Conservation (phyloP, 2,888 invertebrate genomes). For the Gastrophysa polygoni region DNA sequence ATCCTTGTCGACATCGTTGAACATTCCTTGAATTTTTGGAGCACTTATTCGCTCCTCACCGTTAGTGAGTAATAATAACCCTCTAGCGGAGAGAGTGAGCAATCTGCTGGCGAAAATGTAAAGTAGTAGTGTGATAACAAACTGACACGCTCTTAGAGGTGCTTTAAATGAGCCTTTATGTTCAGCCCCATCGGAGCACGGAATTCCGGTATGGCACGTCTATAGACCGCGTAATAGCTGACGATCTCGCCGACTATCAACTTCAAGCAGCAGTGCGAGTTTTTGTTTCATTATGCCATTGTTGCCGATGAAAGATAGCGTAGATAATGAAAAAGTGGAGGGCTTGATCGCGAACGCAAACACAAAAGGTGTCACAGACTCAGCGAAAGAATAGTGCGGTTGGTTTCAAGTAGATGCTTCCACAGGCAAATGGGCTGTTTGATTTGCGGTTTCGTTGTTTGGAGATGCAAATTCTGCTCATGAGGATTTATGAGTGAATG, state of each 20-base stretch:
- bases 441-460: background rate
- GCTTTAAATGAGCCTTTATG: constrained; percentile 1
- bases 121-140: background rate
- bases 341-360: background rate
- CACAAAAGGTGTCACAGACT: background rate
- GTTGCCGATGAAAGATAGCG: background rate
- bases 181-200: background rate
- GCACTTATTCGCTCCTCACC: background rate
- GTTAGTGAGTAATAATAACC: background rate
- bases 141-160: background rate
- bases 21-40: background rate
- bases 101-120: background rate
- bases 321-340: background rate
- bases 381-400: background rate
- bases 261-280: background rate
- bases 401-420: background rate
- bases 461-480: background rate
- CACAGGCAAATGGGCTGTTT: background rate
- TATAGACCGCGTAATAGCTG: background rate
- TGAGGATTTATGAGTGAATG: background rate
- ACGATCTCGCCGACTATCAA: background rate
- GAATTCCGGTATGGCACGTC: background rate
- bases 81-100: background rate
- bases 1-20: no score
- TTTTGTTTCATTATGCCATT: constrained; percentile 1